These are phyloP conservation scores for Liodrosophila aerea DNA, from an alignment of 2,888 invertebrate species.

Conservation along the genomic window DNA sequence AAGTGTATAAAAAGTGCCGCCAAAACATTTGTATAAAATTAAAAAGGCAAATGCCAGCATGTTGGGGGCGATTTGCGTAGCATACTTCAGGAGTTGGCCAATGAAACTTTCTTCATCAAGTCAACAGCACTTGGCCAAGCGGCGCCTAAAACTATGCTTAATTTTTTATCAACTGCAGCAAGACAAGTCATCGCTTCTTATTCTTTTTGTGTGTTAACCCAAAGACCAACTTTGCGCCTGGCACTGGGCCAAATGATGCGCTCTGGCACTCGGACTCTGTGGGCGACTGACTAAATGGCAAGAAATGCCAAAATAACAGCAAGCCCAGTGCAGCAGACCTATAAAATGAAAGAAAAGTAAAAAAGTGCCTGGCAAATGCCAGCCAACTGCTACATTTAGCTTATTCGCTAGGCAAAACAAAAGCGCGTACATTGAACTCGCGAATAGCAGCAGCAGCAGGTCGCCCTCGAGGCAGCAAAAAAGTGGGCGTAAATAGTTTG, in stretches of 20 bases:
- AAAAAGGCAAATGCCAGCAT: constrained; percentile 52
- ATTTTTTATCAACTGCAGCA: constrained; percentile 53
- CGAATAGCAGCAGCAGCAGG: constrained; percentile 24
- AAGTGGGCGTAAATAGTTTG: constrained; percentile 70
- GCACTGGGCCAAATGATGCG: constrained; percentile 57
- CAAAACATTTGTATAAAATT: constrained; percentile 65
- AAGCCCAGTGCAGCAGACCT: not conserved
- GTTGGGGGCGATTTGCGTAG: not conserved
- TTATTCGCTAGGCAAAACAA: constrained; percentile 56
- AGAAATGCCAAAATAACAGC: not conserved
- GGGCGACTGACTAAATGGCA: constrained; percentile 1
- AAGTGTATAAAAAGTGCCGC: constrained; percentile 30
- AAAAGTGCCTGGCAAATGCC: constrained; percentile 43
- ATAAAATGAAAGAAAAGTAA: not conserved
- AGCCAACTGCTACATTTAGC: constrained; percentile 66
- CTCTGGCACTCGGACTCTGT: constrained; percentile 14
- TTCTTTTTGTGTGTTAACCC: constrained; percentile 49
- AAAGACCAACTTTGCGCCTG: constrained; percentile 74
- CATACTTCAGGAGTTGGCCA: constrained; percentile 33
- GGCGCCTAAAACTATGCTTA: constrained; percentile 69
- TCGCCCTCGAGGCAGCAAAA: constrained; percentile 27
- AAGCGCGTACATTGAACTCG: constrained; percentile 70
- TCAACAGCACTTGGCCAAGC: constrained; percentile 55
- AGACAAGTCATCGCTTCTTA: not conserved
- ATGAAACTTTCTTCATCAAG: constrained; percentile 78